Percentiles rank a stretch among this genome's conserved stretches.
These are phyloP conservation scores for Micronycteris hirsuta DNA, from an alignment of 2,113 vertebrate species.

Conservation along the genomic window DNA sequence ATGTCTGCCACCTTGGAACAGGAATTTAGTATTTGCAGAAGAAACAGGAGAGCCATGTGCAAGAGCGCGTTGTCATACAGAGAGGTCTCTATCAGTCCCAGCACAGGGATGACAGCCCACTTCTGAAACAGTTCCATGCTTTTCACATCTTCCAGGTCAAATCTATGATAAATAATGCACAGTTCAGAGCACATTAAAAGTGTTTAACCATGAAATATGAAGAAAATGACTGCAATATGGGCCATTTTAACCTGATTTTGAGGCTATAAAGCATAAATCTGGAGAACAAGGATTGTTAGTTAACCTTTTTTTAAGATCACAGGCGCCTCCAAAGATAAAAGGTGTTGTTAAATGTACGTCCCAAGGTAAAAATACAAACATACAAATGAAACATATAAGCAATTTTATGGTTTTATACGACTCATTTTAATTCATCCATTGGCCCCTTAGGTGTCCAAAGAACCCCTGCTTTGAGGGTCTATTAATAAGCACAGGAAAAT, in stretches of 20 bases:
- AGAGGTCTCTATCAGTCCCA: constrained; percentile 96
- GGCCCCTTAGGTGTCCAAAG: neutral
- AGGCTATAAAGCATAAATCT: neutral
- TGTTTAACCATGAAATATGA: neutral
- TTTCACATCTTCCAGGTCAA: constrained; percentile 94
- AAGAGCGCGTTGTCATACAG: constrained; percentile 92
- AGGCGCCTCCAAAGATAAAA: neutral
- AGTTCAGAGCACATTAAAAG: neutral
- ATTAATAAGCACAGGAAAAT: neutral
- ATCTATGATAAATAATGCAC: constrained; percentile 77
- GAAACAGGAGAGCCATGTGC: constrained; percentile 91
- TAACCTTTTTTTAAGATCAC: neutral
- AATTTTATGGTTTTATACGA: neutral
- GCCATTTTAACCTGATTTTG: neutral
- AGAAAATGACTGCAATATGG: neutral
- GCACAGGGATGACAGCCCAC: constrained; percentile 92
- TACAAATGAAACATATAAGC: neutral
- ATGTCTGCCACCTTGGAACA: constrained; percentile 97
- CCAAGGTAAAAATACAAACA: neutral
- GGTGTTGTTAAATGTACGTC: neutral
- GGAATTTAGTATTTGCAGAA: constrained; percentile 94
- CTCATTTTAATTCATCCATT: neutral
- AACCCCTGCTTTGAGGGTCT: neutral
- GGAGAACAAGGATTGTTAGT: neutral
- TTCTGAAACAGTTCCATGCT: constrained; percentile 91